phyloP scores from a whole-genome alignment of 2,113 vertebrate species.

The cat (Felis catus) region F.catus_Fca126_mat1.0 CM031416.1:34430501-34431000 shows the following conservation, averaged over 20 bases:
- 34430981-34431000: background rate
- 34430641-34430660: background rate
- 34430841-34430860: background rate
- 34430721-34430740: background rate
- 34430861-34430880: background rate
- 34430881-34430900: constrained; percentile 3
- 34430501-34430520: background rate
- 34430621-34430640: background rate
- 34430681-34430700: background rate
- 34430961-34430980: background rate
- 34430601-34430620: background rate
- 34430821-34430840: background rate
- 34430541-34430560: background rate
- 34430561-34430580: background rate
- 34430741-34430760: background rate
- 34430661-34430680: background rate
- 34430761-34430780: background rate
- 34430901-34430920: background rate
- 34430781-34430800: background rate
- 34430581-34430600: background rate
- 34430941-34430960: background rate
- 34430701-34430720: background rate
- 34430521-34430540: background rate
- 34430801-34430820: background rate
- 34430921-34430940: background rate